Percentiles rank a stretch among this genome's conserved stretches.
Evolutionary conservation across 2,888 invertebrate species (phyloP).

Genomic region (Tortricodes alternella): DNA sequence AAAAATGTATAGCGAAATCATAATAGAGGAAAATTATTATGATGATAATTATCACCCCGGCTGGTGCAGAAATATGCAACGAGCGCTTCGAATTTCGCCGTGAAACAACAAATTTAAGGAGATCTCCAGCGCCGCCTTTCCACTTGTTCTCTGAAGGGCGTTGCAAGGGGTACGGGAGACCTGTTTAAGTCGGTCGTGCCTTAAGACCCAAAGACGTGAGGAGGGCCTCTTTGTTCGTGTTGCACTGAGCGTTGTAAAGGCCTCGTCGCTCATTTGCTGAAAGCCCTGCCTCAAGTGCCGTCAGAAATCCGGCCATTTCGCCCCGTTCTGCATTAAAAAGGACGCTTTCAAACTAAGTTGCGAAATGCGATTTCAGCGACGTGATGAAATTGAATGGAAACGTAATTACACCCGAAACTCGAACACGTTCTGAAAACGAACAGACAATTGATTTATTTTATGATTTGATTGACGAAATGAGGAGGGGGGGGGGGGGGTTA

Average conservation of each 20-base stretch:
- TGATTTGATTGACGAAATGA: neutral
- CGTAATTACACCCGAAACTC: neutral
- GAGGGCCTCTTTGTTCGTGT: conserved; percentile 61
- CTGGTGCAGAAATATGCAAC: conserved; percentile 54
- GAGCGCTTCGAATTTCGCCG: conserved; percentile 41
- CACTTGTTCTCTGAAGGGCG: conserved; percentile 42
- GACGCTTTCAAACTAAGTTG: neutral
- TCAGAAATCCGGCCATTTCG: conserved; percentile 58
- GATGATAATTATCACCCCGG: conserved; percentile 39
- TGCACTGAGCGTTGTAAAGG: conserved; percentile 45
- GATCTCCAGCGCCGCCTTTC: conserved; percentile 43
- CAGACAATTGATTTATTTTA: neutral
- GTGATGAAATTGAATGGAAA: neutral
- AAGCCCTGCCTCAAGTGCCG: conserved; percentile 54
- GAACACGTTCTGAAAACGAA: neutral
- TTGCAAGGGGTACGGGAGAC: conserved; percentile 37
- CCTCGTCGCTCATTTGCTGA: conserved; percentile 71
- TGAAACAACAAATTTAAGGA: conserved; percentile 43
- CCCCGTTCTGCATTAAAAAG: conserved; percentile 19
- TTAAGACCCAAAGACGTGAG: conserved; percentile 50
- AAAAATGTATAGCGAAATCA: conserved; percentile 25
- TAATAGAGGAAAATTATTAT: conserved; percentile 31
- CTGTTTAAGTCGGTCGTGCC: conserved; percentile 40
- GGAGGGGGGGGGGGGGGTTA: too few relatives aligned
- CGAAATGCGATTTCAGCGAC: neutral